Evolutionary conservation across 2,797 vertebrate species (phyloP).

Genomic region (Dryobates pubescens): DNA sequence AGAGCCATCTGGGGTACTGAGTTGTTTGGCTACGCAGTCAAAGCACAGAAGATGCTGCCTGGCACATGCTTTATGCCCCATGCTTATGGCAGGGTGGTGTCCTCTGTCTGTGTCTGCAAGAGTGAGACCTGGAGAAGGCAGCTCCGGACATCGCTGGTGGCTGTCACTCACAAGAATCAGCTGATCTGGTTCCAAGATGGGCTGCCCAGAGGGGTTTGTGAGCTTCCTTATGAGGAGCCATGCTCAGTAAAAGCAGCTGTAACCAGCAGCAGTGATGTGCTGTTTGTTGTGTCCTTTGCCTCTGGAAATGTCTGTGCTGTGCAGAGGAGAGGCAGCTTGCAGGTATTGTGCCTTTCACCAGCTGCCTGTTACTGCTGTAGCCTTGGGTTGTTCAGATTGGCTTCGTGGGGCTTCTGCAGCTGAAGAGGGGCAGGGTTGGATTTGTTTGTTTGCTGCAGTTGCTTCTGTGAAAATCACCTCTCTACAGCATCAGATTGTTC

Average conservation of each 20-base stretch:
- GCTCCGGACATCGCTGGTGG: conserved; percentile 78
- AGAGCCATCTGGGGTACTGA: conserved; percentile 64
- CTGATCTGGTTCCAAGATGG: conserved; percentile 89
- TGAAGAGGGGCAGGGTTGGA: background rate
- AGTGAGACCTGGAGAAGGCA: conserved; percentile 58
- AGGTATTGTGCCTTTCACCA: conserved; percentile 78
- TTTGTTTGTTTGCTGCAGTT: background rate
- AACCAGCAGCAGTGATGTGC: conserved; percentile 75
- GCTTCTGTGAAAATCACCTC: background rate
- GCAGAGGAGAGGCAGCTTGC: conserved; percentile 83
- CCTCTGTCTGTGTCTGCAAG: conserved; percentile 78
- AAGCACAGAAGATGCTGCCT: conserved; percentile 75
- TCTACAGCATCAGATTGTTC: background rate
- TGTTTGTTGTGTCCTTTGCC: conserved; percentile 83
- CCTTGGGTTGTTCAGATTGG: background rate
- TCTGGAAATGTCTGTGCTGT: conserved; percentile 83
- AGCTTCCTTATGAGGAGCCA: conserved; percentile 86
- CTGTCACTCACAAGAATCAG: conserved; percentile 84
- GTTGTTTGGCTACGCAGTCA: conserved; percentile 78
- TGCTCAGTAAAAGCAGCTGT: conserved; percentile 78
- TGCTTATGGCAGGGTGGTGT: conserved; percentile 83
- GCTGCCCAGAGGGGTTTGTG: conserved; percentile 80
- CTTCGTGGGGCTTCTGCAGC: background rate
- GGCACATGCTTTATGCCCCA: conserved; percentile 82
- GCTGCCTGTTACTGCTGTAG: background rate